Evolutionary conservation across 1,140 invertebrate genomes (phyloP).

Genomic region (Reticulitermes speratus): DNA sequence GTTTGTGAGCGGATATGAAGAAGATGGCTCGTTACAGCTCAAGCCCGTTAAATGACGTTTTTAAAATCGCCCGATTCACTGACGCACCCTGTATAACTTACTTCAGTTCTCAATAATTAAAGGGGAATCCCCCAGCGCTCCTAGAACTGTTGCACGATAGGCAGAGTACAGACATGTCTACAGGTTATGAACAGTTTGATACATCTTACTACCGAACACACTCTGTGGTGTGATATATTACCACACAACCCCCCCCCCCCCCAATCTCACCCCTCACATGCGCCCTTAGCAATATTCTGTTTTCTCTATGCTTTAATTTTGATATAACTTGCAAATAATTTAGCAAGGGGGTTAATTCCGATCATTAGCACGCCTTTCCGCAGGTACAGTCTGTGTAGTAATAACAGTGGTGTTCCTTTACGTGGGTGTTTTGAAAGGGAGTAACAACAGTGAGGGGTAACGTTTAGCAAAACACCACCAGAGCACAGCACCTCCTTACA

Average conservation of each 20-base stretch:
- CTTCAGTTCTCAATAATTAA: background rate
- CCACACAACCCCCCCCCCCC: background rate
- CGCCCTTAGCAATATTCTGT: background rate
- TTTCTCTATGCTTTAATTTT: background rate
- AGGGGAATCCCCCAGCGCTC: background rate
- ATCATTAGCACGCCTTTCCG: background rate
- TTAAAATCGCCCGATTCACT: too few species aligned
- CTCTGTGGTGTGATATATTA: background rate
- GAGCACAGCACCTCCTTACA: too few species aligned
- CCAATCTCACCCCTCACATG: background rate
- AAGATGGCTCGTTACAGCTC: too few species aligned
- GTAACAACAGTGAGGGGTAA: background rate
- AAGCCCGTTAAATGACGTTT: too few species aligned
- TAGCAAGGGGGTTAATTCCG: background rate
- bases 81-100: too few species aligned
- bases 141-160: background rate
- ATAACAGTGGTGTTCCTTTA: background rate
- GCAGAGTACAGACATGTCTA: background rate
- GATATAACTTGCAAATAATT: background rate
- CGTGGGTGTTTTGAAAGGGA: background rate
- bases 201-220: background rate
- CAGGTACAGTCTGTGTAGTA: background rate
- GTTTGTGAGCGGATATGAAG: too few species aligned
- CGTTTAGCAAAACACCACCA: too few species aligned
- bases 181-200: background rate